phyloP scores from a whole-genome alignment of 2,113 vertebrate genomes.

The Malaclemys terrapin region DNA sequence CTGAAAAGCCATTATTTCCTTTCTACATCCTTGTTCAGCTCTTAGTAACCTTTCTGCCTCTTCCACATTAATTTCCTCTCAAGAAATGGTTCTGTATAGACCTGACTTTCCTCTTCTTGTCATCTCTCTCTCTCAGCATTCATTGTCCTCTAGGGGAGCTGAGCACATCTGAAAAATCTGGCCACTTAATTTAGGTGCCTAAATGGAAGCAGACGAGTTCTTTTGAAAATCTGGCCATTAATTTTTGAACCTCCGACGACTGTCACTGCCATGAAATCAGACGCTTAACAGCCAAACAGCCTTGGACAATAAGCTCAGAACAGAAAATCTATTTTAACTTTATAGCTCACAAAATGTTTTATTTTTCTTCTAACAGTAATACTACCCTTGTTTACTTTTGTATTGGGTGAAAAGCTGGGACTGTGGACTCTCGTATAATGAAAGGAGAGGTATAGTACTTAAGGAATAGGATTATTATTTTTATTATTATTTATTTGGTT shows the following conservation, averaged over 20 bases:
- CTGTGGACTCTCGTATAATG: neutral
- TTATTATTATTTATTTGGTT: too few relatives aligned
- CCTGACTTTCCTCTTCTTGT: neutral
- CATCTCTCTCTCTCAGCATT: neutral
- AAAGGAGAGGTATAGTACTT: neutral
- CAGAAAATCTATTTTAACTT: neutral
- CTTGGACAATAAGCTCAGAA: neutral
- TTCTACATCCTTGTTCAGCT: neutral
- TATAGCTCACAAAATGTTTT: neutral
- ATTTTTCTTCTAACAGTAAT: neutral
- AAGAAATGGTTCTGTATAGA: neutral
- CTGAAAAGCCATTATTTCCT: neutral
- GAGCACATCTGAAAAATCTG: neutral
- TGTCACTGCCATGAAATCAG: neutral
- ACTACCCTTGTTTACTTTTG: neutral
- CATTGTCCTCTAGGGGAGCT: neutral
- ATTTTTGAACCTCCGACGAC: neutral
- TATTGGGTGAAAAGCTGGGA: neutral
- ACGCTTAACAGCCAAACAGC: neutral
- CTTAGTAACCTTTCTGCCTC: neutral
- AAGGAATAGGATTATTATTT: neutral
- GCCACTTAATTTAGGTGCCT: neutral
- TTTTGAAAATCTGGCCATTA: neutral
- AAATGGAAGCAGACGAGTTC: neutral
- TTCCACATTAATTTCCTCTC: neutral